These are phyloP conservation scores for Jordanella pulchra DNA, from an alignment of 2,797 vertebrate genomes.

Conservation along the genomic window DNA sequence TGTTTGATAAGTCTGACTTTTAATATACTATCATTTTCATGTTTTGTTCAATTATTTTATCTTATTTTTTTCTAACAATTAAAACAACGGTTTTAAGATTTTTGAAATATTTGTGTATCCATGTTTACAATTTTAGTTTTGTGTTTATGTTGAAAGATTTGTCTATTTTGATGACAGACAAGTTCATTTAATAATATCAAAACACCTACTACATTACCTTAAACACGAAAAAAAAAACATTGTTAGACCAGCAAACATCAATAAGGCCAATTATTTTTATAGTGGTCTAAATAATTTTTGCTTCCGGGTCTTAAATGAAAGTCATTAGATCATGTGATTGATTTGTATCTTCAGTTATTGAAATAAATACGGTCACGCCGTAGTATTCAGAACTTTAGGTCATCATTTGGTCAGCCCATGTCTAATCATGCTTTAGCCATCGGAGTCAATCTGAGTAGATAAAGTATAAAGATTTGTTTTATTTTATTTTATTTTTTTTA, in stretches of 20 bases:
- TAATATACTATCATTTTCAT: no score
- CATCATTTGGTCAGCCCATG: constrained; percentile 1
- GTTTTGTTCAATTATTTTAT: no score
- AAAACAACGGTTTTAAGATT: neutral
- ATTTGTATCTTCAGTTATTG: neutral
- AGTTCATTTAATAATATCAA: neutral
- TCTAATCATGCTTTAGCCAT: constrained; percentile 4
- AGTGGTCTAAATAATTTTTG: neutral
- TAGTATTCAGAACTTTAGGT: neutral
- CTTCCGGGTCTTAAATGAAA: neutral
- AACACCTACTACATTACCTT: neutral
- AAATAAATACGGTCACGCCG: neutral
- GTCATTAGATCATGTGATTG: neutral
- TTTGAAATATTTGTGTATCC: neutral
- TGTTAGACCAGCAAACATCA: neutral
- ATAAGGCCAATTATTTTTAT: neutral
- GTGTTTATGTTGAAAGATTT: neutral
- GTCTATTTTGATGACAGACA: neutral
- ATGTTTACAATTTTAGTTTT: neutral
- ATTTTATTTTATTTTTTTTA: no score
- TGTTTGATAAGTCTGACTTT: no score
- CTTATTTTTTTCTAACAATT: neutral
- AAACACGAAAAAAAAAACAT: no score
- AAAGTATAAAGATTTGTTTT: constrained; percentile 44
- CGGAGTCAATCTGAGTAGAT: constrained; percentile 25